Evolutionary conservation across 2,797 vertebrate genomes (phyloP), one percentile per base, ranked within the genome.

Genomic region (Poecilia wingei): DNA sequence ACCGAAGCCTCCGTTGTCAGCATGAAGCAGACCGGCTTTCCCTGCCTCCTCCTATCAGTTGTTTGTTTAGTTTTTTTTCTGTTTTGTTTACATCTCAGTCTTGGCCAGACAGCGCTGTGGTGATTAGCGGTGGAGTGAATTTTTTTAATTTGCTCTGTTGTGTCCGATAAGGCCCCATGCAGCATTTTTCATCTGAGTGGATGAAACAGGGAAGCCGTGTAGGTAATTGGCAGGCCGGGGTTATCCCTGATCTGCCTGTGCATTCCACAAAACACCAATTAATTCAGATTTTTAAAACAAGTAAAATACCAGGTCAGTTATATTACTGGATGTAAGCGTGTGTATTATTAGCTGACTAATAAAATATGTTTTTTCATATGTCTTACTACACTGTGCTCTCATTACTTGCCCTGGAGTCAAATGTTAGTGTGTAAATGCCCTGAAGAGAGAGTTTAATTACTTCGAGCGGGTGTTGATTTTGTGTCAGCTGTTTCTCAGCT

Each of bases 141-240:
- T 95, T 70, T 53, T 95, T 94, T 94, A 94, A 96, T 96, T 95
- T 96, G 94, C 94, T 95, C 93, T 94, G 93, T 95, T 94, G 92
- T 78, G 87, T 86, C 89, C 83, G 94, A 95, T 96, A 95, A 96
- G 91, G 87, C 84, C 84, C 84, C 0, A 78, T 68, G 47, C 91
- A 72, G 86, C 77, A 49, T 92, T 93, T 95, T 95, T 94, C 90
- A 94, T 95, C 95, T 94, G 91, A 76, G 78, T 68, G 92, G 93
- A 95, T 94, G 91, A 95, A 94, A 94, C 91, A 31, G 84, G 77
- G 84, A 92, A 87, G 75, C 82, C 64, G 85, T 83, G 79, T 87
- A 93, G 90, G 89, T 96, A 96, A 96, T 95, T 96, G 94, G 92
- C 95, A 95, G 90, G 69, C 84, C 9, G 83, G 87, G 91, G 92